Evolutionary conservation across 2,113 vertebrate genomes (phyloP), one percentile per base, ranked within the genome.

Genomic region (Aramus guarauna): DNA sequence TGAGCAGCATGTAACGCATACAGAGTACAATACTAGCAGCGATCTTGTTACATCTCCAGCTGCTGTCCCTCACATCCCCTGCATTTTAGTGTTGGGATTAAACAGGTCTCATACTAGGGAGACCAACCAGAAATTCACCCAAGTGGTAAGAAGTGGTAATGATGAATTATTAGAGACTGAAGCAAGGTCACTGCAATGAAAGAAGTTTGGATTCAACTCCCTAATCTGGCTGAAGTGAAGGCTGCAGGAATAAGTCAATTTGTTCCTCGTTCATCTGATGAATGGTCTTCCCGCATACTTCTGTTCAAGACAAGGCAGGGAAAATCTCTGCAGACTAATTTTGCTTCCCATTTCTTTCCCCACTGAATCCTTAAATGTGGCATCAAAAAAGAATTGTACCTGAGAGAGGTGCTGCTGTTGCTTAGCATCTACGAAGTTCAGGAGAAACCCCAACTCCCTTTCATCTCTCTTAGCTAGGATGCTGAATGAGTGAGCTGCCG

Each of bases 381-480:
- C 11, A 52, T 39, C 11, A 39, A 47, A 24, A 55, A 43, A 6
- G 4, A 18, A 24, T 14, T 21, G 60, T 98, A 99, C 99, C 99
- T 99, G 98, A 63, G 98, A 94, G 1, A 99, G 96, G 16, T 90
- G 96, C 95, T 97, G 98, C 59, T 88, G 94, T 72, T 99, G 98
- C 8, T 96, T 97, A 77, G 97, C 11, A 7, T 98, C 98, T 89
- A 99, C 75, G 20, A 99, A 98, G 23, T 55, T 88, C 88, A 99
- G 96, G 47, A 99, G 97, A 90, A 98, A 99, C 22, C 92, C 85
- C 66, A 99, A 73, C 48, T 98, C 97, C 30, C 72, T 50, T 14
- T 97, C 66, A 48, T 99, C 98, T 32, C 92, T 98, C 85, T 98
- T 98, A 5, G 98, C 98, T 63, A 99, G 97, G 84, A 69, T 59